Evolutionary conservation across 1,140 invertebrate species (phyloP), one percentile per base, ranked within the genome.

Genomic region (Teleopsis dalmanni): DNA sequence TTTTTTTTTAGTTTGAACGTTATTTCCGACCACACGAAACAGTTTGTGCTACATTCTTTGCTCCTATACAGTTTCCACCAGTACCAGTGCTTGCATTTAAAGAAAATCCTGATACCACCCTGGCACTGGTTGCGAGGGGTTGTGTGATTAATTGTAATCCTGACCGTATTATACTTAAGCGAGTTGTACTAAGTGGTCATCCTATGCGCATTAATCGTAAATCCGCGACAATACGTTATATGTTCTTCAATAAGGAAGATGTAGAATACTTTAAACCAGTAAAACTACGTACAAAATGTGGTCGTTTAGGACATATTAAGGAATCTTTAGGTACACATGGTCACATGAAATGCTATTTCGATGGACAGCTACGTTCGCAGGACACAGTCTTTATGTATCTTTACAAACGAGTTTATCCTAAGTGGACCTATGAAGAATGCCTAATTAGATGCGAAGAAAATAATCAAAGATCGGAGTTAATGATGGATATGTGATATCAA

Each of bases 201-300:
- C 92, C 94, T 2, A 94, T 90, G 59, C 98, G 97, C 63, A 78
- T 87, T n/a, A 75, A 88, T 56, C 87, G 86, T 59, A 75, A 76
- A 57, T 87, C 85, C 16, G 91, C 92, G 9, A 87, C 95, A 2
- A 81, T 98, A 37, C 76, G 96, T 56, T 98, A 95, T 65, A 98
- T 99, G 95, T 99, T 99, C 74, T 98, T 94, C 73, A 92, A 95
- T 72, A 82, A 88, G 68, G 95, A 98, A 58, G 96, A 99, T 72
- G 91, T 99, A 19, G 68, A 84, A 26, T 99, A 95, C 83, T 99
- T 98, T 66, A 98, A 95, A 68, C 91, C 93, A 7, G 83, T 98
- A 23, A 89, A 95, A 73, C 75, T 99, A 42, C 79, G 83, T 38
- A 97, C 95, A 0, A 96, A 96, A 68, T 89, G 87, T 75, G 96